These are phyloP conservation scores for Merops nubicus DNA, from an alignment of 2,113 vertebrate genomes.

Conservation along the genomic window DNA sequence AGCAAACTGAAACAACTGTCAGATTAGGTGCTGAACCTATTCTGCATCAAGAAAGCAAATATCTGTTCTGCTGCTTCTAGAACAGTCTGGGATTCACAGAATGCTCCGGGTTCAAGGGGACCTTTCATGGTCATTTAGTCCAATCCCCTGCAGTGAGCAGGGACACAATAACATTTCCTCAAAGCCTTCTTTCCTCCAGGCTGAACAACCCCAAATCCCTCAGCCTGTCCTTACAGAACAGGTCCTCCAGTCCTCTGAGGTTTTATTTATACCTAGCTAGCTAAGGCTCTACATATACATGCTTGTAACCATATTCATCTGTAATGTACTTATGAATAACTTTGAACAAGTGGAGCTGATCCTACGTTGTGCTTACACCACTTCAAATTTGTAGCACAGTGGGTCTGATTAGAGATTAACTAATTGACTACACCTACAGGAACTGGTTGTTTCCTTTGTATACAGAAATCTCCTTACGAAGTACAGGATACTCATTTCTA, in stretches of 20 bases:
- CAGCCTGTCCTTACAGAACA: not conserved
- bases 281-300: not conserved
- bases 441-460: not conserved
- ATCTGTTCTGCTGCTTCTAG: not conserved
- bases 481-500: not conserved
- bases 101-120: not conserved
- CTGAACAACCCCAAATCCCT: not conserved
- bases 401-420: not conserved
- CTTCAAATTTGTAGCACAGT: not conserved
- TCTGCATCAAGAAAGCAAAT: not conserved
- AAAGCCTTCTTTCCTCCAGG: not conserved
- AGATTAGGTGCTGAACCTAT: not conserved
- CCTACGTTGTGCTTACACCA: not conserved
- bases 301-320: not conserved
- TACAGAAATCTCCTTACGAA: not conserved
- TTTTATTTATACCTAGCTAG: not conserved
- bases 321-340: not conserved
- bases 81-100: not conserved
- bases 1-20: not conserved
- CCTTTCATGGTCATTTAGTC: not conserved
- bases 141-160: rapidly evolving
- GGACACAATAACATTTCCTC: not conserved
- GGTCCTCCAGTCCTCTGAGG: not conserved
- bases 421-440: not conserved
- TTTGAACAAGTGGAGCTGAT: not conserved